A percentile compares a stretch with the other conserved stretches of the same genome.
These are phyloP conservation scores for Manduca sexta DNA, from an alignment of 1,140 invertebrate species.

Conservation along the genomic window DNA sequence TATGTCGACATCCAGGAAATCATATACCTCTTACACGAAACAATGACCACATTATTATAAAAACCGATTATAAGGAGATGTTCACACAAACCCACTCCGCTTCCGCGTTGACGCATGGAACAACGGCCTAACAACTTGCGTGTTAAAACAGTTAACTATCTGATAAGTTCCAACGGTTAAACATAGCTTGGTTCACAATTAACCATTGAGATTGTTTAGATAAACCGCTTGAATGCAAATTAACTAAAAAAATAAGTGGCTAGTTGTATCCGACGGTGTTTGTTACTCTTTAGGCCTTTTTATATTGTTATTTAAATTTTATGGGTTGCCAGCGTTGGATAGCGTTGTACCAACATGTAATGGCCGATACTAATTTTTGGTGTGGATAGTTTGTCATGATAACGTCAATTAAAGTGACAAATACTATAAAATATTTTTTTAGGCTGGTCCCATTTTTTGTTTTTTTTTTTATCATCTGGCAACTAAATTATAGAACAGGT, in stretches of 20 bases:
- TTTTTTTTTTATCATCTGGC: too few species aligned
- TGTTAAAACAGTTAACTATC: constrained; percentile 33
- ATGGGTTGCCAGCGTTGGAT: not conserved
- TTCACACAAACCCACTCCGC: too few species aligned
- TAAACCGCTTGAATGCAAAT: constrained; percentile 51
- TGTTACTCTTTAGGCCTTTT: not conserved
- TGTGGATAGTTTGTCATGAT: not conserved
- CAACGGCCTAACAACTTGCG: constrained; percentile 16
- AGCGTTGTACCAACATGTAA: constrained; percentile 2
- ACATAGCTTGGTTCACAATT: constrained; percentile 49
- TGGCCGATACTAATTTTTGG: constrained; percentile 2
- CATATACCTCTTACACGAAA: too few species aligned
- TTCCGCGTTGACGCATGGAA: too few species aligned
- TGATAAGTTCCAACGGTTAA: constrained; percentile 46
- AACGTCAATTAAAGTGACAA: constrained; percentile 3
- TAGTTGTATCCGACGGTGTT: not conserved
- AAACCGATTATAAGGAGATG: too few species aligned
- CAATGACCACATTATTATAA: too few species aligned
- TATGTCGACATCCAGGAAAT: too few species aligned
- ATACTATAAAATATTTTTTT: too few species aligned
- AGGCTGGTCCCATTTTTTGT: too few species aligned
- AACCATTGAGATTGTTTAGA: constrained; percentile 47
- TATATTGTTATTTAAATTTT: constrained; percentile 10
- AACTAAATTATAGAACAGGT: too few species aligned
- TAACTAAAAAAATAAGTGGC: constrained; percentile 32